These are phyloP conservation scores for Eulacestoma nigropectus DNA, from an alignment of 2,113 vertebrate species.

Conservation along the genomic window DNA sequence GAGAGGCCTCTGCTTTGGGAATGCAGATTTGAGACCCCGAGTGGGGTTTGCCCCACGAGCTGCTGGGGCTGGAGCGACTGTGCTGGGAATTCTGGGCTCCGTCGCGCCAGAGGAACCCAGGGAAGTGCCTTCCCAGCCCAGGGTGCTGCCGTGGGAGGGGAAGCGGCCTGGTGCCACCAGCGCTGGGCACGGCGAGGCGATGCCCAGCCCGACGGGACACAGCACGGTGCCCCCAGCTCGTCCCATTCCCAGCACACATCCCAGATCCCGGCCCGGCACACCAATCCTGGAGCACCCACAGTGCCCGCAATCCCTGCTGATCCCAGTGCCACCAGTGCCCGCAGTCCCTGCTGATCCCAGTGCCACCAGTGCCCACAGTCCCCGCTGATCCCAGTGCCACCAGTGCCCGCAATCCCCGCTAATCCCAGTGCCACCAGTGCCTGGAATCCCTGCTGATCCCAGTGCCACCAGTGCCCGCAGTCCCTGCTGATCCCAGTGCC, in stretches of 20 bases:
- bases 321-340: not conserved
- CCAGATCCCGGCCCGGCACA: not conserved
- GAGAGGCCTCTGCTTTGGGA: not conserved
- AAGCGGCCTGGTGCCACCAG: rapidly evolving
- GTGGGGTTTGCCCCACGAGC: rapidly evolving
- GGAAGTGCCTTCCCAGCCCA: not conserved
- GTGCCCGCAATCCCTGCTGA: not conserved
- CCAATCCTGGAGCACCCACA: rapidly evolving
- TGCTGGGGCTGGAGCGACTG: rapidly evolving
- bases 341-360: too few relatives aligned
- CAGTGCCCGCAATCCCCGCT: not conserved
- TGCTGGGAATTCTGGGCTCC: not conserved
- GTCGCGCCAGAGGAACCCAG: rapidly evolving
- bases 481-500: not conserved
- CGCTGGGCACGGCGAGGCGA: rapidly evolving
- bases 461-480: not conserved
- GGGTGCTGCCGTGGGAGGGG: rapidly evolving
- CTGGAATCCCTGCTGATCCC: not conserved
- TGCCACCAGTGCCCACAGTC: not conserved
- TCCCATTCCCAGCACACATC: not conserved
- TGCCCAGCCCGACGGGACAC: not conserved
- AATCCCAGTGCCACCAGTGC: too few relatives aligned
- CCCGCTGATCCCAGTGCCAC: not conserved
- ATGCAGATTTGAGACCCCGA: rapidly evolving
- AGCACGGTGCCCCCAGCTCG: not conserved